Evolutionary conservation across 2,888 invertebrate species (phyloP).

Genomic region (Conus canariensis): DNA sequence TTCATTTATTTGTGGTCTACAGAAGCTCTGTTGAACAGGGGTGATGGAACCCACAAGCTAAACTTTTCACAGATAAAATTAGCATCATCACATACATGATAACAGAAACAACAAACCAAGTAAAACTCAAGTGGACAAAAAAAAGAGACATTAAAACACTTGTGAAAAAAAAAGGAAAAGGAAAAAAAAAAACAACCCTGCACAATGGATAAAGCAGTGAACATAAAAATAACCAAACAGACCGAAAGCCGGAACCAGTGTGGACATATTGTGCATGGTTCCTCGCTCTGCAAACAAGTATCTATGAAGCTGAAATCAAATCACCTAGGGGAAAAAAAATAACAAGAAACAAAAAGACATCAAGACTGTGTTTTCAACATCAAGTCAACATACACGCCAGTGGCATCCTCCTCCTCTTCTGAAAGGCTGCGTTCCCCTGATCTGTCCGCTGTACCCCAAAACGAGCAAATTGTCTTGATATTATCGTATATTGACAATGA

Average conservation of each 20-base stretch:
- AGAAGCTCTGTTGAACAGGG: too few species aligned
- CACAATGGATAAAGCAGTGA: not conserved
- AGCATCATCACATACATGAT: not conserved
- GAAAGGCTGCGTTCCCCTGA: constrained; percentile 32
- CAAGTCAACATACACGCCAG: constrained; percentile 36
- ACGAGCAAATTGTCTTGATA: not conserved
- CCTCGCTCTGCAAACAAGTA: not conserved
- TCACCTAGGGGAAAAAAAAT: not conserved
- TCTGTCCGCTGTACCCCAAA: constrained; percentile 23
- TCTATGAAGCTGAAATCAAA: not conserved
- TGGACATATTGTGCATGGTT: not conserved
- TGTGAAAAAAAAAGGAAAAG: not conserved
- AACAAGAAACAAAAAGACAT: not conserved
- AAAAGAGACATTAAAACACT: not conserved
- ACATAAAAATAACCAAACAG: not conserved
- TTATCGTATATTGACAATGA: too few species aligned
- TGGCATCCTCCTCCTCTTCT: constrained; percentile 37
- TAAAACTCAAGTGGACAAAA: not conserved
- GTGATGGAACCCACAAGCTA: too few species aligned
- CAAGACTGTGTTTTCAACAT: not conserved
- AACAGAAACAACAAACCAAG: not conserved
- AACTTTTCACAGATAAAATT: not conserved
- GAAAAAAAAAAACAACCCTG: not conserved
- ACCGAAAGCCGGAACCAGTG: not conserved
- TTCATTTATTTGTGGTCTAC: too few species aligned